A percentile compares a stretch with the other conserved stretches of the same genome.
These are phyloP conservation scores for Urocitellus parryii DNA, from an alignment of 2,113 vertebrate species.

Conservation along the genomic window DNA sequence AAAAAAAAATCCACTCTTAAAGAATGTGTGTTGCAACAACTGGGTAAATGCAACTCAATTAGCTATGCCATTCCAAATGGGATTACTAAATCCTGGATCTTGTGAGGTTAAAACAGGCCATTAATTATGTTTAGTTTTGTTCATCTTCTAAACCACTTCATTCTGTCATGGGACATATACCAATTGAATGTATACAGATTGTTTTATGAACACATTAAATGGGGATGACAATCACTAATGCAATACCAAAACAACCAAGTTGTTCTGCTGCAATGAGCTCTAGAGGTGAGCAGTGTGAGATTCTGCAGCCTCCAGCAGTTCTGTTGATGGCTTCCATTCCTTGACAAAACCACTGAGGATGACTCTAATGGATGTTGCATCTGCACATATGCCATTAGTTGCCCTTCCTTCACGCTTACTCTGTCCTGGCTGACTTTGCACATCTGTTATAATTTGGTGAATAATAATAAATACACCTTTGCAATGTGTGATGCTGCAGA, in stretches of 20 bases:
- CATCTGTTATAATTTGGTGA: slow-evolving; percentile 66
- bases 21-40: neutral
- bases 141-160: neutral
- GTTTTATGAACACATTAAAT: slow-evolving; percentile 52
- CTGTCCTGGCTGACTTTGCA: slow-evolving; percentile 60
- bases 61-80: neutral
- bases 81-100: neutral
- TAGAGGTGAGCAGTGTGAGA: slow-evolving; percentile 61
- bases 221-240: slow-evolving; percentile 54
- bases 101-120: neutral
- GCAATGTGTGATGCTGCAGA: slow-evolving; percentile 39
- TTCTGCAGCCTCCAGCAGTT: slow-evolving; percentile 83
- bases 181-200: neutral
- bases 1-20: neutral
- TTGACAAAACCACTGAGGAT: slow-evolving; percentile 70
- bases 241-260: slow-evolving; percentile 73
- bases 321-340: slow-evolving; percentile 75
- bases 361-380: slow-evolving; percentile 75
- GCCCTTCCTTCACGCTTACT: slow-evolving; percentile 79
- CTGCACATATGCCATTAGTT: slow-evolving; percentile 78
- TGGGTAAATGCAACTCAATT: neutral
- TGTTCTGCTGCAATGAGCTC: slow-evolving; percentile 60
- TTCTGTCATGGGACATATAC: slow-evolving; percentile 40
- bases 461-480: slow-evolving; percentile 67
- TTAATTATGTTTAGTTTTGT: neutral